Percentiles rank a stretch among this genome's conserved stretches.
Conservation (phyloP, 2,888 invertebrate genomes). For the Chrysodeixis includens region DNA sequence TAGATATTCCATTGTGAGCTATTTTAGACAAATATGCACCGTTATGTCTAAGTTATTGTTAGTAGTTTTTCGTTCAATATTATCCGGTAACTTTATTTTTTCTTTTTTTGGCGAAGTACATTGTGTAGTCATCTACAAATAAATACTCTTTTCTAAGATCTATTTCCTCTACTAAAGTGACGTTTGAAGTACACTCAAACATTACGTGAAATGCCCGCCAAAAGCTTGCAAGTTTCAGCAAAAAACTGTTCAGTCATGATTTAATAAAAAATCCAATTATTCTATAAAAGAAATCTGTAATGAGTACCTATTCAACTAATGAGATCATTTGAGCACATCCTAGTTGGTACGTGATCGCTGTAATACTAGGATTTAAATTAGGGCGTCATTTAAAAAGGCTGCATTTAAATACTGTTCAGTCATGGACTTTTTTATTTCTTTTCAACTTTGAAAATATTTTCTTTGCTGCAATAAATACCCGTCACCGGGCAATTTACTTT, state of each 20-base stretch:
- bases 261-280: slow-evolving; percentile 67
- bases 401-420: slow-evolving; percentile 8
- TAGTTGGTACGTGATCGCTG: slow-evolving; percentile 62
- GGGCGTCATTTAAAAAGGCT: slow-evolving; percentile 22
- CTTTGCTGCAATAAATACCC: slow-evolving; percentile 31
- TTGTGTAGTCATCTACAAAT: slow-evolving; percentile 19
- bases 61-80: slow-evolving; percentile 28
- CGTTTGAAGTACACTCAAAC: slow-evolving; percentile 32
- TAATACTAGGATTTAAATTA: slow-evolving; percentile 47
- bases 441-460: slow-evolving; percentile 12
- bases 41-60: slow-evolving; percentile 30
- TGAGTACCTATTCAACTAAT: slow-evolving; percentile 55
- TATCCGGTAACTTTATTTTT: background rate
- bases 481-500: slow-evolving; percentile 43
- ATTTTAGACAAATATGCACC: slow-evolving; percentile 22
- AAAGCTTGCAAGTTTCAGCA: slow-evolving; percentile 42
- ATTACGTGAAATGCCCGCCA: slow-evolving; percentile 31
- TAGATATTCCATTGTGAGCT: slow-evolving; percentile 47
- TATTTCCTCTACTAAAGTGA: slow-evolving; percentile 16
- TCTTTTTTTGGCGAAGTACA: background rate
- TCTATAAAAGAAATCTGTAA: slow-evolving; percentile 63
- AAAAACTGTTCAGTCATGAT: slow-evolving; percentile 59
- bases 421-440: background rate
- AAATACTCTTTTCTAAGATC: slow-evolving; percentile 10
- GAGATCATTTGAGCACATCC: slow-evolving; percentile 61